Evolutionary conservation across 1,140 invertebrate genomes (phyloP).

Genomic region (Hyles euphorbiae): DNA sequence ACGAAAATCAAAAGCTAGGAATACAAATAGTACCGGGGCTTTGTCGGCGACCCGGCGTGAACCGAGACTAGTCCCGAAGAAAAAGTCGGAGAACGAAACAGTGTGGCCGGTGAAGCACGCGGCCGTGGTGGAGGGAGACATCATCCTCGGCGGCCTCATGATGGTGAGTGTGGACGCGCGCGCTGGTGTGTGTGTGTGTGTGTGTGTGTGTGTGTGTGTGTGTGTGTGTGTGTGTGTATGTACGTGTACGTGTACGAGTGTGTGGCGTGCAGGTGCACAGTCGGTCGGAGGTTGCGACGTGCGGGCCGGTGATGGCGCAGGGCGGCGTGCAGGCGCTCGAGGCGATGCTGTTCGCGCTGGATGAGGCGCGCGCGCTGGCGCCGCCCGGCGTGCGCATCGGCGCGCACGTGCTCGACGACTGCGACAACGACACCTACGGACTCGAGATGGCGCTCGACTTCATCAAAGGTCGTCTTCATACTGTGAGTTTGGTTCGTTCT

Average conservation of each 20-base stretch:
- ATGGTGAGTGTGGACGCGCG: conserved; percentile 78
- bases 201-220: not conserved
- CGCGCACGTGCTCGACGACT: conserved; percentile 94
- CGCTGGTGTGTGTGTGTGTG: not conserved
- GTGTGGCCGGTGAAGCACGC: conserved; percentile 91
- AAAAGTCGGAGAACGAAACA: conserved; percentile 44
- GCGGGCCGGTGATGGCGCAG: conserved; percentile 95
- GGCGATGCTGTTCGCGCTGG: conserved; percentile 94
- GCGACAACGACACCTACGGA: conserved; percentile 97
- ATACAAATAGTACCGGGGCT: not conserved
- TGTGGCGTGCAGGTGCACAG: conserved; percentile 79
- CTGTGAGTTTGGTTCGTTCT: too few relatives aligned
- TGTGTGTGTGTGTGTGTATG: not conserved
- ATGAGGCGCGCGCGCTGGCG: conserved; percentile 61
- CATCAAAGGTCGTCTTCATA: conserved; percentile 84
- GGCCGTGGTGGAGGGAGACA: conserved; percentile 88
- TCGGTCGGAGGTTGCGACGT: conserved; percentile 86
- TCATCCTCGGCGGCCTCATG: conserved; percentile 93
- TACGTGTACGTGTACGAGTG: not conserved
- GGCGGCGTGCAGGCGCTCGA: conserved; percentile 94
- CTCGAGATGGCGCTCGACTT: conserved; percentile 97
- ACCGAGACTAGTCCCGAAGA: conserved; percentile 20
- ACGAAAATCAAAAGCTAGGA: not conserved
- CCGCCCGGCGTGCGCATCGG: conserved; percentile 88
- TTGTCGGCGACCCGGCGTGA: too few relatives aligned